A percentile compares a stretch with the other conserved stretches of the same genome.
phyloP scores from a whole-genome alignment of 2,888 invertebrate species.

The Pherbina coryleti region DNA sequence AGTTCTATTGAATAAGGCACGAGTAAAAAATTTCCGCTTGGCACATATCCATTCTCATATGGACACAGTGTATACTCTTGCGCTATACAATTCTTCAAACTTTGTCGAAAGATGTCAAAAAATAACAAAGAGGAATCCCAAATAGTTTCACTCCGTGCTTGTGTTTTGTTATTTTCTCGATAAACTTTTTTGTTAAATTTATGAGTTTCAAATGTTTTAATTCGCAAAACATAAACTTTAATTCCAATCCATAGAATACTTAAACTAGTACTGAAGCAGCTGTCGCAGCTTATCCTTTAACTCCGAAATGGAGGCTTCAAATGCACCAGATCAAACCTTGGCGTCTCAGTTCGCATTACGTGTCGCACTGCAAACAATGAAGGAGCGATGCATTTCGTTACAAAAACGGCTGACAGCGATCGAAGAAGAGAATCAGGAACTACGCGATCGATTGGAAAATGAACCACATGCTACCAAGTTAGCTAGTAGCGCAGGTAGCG shows the following conservation, averaged over 20 bases:
- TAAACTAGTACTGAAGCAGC: not conserved
- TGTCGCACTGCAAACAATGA: slow-evolving; percentile 84
- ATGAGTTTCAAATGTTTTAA: too few species aligned
- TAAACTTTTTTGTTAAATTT: too few species aligned
- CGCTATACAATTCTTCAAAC: not conserved
- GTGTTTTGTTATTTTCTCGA: too few species aligned
- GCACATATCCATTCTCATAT: too few species aligned
- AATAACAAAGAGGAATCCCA: not conserved
- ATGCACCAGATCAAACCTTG: slow-evolving; percentile 5
- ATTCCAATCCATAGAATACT: not conserved
- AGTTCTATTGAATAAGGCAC: too few species aligned
- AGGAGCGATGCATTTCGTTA: slow-evolving; percentile 82
- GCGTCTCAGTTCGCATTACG: slow-evolving; percentile 73
- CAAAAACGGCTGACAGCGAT: slow-evolving; percentile 78
- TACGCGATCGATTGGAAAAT: slow-evolving; percentile 69
- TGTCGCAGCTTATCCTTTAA: not conserved
- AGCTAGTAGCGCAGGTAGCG: slow-evolving; percentile 32
- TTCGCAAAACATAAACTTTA: not conserved
- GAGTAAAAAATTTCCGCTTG: too few species aligned
- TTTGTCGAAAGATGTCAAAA: not conserved
- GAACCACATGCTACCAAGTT: slow-evolving; percentile 61
- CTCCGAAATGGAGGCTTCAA: not conserved
- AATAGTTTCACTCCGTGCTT: not conserved
- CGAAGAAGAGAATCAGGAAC: slow-evolving; percentile 82
- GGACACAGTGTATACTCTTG: too few species aligned